A percentile compares a stretch with the other conserved stretches of the same genome.
Conservation (phyloP, 2,888 invertebrate genomes). For the Parnassius smintheus region DNA sequence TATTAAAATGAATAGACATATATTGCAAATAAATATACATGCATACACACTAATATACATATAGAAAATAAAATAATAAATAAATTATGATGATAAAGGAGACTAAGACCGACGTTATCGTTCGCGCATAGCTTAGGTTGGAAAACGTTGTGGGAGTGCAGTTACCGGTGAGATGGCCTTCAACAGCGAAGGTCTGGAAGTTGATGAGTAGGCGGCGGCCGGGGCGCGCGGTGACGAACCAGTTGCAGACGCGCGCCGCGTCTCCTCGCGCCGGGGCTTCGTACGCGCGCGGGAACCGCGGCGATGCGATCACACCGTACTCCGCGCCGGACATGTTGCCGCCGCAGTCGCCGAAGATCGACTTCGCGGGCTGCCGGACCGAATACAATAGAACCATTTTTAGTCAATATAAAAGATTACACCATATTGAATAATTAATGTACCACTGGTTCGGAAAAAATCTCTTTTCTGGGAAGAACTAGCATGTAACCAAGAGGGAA, state of each 20-base stretch:
- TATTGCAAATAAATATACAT: too few species aligned
- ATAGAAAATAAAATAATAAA: too few species aligned
- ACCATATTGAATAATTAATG: too few species aligned
- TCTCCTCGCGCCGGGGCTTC: slow-evolving; percentile 89
- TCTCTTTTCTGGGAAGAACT: too few species aligned
- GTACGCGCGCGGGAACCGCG: slow-evolving; percentile 95
- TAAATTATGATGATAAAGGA: too few species aligned
- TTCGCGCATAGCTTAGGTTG: too few species aligned
- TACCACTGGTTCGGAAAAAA: too few species aligned
- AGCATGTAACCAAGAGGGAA: neutral
- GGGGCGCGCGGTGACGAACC: slow-evolving; percentile 95
- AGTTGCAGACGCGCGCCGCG: slow-evolving; percentile 96
- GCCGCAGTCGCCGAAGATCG: slow-evolving; percentile 96
- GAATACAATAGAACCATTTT: neutral
- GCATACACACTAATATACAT: too few species aligned
- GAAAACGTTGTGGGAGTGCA: too few species aligned
- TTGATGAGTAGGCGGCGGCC: slow-evolving; percentile 94
- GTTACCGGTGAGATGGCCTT: slow-evolving; percentile 92
- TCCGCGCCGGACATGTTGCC: slow-evolving; percentile 92
- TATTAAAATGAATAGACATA: too few species aligned
- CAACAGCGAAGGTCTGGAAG: slow-evolving; percentile 95
- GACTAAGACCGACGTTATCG: too few species aligned
- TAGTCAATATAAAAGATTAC: neutral
- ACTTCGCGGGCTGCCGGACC: slow-evolving; percentile 83
- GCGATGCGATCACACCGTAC: slow-evolving; percentile 92